Evolutionary conservation across 1,140 invertebrate species (phyloP).

Genomic region (Copidosoma floridanum): DNA sequence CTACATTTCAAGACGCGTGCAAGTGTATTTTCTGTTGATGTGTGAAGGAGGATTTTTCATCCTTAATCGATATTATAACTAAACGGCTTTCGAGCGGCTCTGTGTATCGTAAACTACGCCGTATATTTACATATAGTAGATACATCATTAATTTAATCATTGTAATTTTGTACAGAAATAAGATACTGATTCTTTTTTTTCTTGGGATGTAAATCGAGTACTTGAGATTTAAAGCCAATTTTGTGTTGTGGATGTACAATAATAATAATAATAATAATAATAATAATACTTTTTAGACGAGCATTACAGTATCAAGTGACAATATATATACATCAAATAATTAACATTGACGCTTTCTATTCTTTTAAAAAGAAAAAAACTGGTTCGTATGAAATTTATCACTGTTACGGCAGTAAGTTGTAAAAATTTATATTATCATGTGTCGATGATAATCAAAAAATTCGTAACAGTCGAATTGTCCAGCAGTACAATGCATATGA

Average conservation of each 20-base stretch:
- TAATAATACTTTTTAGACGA: conserved; percentile 12
- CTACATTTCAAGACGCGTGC: neutral
- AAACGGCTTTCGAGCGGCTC: conserved; percentile 12
- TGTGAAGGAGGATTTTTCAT: neutral
- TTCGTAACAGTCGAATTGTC: too few species aligned
- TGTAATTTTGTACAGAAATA: conserved; percentile 20
- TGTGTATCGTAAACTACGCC: conserved; percentile 12
- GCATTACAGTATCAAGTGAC: conserved; percentile 2
- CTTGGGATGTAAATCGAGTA: conserved; percentile 2
- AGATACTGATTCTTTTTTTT: conserved; percentile 3
- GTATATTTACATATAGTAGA: too few species aligned
- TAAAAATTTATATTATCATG: too few species aligned
- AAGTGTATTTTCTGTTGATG: neutral
- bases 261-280: too few species aligned
- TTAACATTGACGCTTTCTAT: conserved; percentile 6
- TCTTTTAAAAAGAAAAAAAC: conserved; percentile 22
- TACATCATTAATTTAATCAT: conserved; percentile 25
- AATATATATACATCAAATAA: conserved; percentile 11
- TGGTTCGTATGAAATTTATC: too few species aligned
- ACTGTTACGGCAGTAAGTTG: too few species aligned
- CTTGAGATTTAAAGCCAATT: neutral
- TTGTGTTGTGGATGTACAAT: conserved; percentile 3
- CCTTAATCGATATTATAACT: neutral
- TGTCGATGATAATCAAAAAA: too few species aligned
- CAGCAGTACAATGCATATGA: too few species aligned